These are phyloP conservation scores for Tipula lateralis DNA, from an alignment of 2,888 invertebrate species.

Conservation along the genomic window DNA sequence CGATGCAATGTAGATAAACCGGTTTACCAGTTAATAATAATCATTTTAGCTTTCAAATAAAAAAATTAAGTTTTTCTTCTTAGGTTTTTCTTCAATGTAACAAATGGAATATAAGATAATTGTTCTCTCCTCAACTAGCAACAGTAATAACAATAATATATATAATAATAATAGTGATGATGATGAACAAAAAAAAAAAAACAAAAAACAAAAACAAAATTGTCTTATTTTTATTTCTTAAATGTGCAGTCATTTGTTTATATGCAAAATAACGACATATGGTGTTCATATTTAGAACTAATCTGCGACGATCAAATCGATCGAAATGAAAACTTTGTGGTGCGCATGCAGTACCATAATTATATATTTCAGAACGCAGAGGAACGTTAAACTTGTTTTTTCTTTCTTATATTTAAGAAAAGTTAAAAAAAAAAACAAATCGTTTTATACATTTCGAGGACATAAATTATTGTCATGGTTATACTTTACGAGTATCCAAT, in stretches of 20 bases:
- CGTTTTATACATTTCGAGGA: conserved; percentile 8
- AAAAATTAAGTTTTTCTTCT: not conserved
- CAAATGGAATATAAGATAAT: conserved; percentile 11
- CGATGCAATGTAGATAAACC: not conserved
- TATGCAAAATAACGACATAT: not conserved
- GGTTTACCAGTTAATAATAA: not conserved
- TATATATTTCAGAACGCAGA: not conserved
- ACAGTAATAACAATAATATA: not conserved
- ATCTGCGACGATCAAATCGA: not conserved
- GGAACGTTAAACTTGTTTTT: not conserved
- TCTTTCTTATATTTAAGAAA: not conserved
- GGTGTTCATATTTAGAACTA: not conserved
- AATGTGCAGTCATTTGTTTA: not conserved
- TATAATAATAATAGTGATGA: not conserved
- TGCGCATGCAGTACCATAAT: not conserved
- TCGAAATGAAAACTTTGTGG: not conserved
- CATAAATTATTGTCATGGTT: conserved; percentile 24
- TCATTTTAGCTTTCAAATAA: not conserved
- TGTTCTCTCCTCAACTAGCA: not conserved
- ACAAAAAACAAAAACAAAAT: too few species aligned
- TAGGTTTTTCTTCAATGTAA: not conserved
- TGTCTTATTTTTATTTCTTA: not conserved
- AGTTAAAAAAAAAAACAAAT: not conserved
- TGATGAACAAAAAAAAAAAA: not conserved
- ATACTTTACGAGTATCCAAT: conserved; percentile 11